Evolutionary conservation across 2,113 vertebrate genomes (phyloP).

Genomic region (Gorilla gorilla): DNA sequence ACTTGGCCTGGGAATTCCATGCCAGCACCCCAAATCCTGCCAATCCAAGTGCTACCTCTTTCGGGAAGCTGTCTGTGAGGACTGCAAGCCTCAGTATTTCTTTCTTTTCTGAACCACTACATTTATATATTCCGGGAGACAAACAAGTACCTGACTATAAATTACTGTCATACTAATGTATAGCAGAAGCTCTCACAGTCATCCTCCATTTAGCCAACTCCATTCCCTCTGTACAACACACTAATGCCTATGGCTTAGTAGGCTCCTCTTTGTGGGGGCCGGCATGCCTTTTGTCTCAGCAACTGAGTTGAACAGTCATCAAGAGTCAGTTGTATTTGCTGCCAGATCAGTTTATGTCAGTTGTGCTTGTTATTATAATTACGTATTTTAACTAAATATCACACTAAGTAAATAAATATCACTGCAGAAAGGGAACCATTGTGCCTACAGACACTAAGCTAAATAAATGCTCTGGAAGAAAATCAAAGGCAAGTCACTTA

Average conservation of each 20-base stretch:
- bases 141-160: neutral
- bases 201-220: neutral
- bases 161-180: neutral
- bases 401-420: neutral
- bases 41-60: neutral
- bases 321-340: neutral
- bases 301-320: neutral
- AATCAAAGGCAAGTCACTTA: neutral
- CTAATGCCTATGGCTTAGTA: neutral
- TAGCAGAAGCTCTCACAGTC: neutral
- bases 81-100: neutral
- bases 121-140: neutral
- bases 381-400: neutral
- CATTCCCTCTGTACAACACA: neutral
- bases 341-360: neutral
- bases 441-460: neutral
- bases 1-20: neutral
- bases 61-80: neutral
- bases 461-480: constrained; percentile 9
- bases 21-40: neutral
- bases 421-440: neutral
- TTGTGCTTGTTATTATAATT: neutral
- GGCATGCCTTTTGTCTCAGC: neutral
- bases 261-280: neutral
- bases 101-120: neutral